A percentile compares a stretch with the other conserved stretches of the same genome.
Evolutionary conservation across 2,113 vertebrate species (phyloP).

Genomic region (Uropsilus gracilis): DNA sequence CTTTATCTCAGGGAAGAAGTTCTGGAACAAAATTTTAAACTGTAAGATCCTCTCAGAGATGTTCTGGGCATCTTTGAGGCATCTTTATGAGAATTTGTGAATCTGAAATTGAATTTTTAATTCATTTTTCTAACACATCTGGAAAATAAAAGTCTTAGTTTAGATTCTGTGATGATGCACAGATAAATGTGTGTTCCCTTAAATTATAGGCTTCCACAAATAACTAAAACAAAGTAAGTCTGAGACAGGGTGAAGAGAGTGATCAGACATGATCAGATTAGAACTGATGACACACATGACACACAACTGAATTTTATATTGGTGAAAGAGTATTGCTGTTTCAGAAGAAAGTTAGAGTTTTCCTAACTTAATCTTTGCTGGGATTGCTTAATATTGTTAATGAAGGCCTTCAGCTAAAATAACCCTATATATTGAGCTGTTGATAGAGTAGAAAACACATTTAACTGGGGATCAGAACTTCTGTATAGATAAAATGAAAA

Average conservation of each 20-base stretch:
- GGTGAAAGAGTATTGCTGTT: neutral
- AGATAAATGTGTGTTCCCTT: neutral
- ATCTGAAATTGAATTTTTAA: neutral
- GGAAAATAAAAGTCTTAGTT: neutral
- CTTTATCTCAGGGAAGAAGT: neutral
- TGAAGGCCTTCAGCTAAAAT: neutral
- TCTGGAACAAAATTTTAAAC: neutral
- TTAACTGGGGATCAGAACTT: neutral
- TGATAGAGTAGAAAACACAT: neutral
- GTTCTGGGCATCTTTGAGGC: fast-evolving
- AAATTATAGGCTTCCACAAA: neutral
- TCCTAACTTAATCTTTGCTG: neutral
- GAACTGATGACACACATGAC: neutral
- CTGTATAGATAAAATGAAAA: neutral
- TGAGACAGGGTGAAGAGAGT: neutral
- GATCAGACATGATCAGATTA: no score
- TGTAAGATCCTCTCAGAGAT: neutral
- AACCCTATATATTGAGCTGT: neutral
- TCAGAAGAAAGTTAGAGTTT: neutral
- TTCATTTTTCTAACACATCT: neutral
- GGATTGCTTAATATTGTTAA: neutral
- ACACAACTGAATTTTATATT: neutral
- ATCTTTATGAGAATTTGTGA: neutral
- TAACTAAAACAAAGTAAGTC: neutral
- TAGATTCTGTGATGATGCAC: neutral